Conservation (phyloP, 2,113 vertebrate species). For the Muntiacus muntjak region DNA sequence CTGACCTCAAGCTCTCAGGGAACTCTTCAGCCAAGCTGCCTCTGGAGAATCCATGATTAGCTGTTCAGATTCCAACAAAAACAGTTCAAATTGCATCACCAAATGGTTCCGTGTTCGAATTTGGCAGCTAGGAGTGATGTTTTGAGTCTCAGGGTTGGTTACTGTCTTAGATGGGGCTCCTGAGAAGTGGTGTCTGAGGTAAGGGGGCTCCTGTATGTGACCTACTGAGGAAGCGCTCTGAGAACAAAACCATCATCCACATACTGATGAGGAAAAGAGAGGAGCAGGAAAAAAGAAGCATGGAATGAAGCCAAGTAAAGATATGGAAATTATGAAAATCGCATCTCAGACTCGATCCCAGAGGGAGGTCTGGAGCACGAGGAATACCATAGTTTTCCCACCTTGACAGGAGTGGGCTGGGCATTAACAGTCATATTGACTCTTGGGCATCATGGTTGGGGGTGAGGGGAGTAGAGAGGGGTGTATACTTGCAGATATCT, state of each 20-base stretch:
- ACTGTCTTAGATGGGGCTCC: not conserved
- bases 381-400: not conserved
- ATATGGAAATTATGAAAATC: not conserved
- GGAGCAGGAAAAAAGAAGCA: not conserved
- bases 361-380: not conserved
- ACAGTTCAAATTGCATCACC: not conserved
- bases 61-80: not conserved
- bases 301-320: not conserved
- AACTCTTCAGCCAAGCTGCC: not conserved
- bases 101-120: not conserved
- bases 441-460: too few species aligned
- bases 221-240: not conserved
- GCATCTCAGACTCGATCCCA: not conserved
- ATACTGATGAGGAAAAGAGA: not conserved
- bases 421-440: not conserved
- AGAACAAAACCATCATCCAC: not conserved
- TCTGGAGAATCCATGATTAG: not conserved
- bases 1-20: not conserved
- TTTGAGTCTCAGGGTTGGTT: too few species aligned
- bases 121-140: fast-evolving
- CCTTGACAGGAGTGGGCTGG: not conserved
- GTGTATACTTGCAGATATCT: not conserved
- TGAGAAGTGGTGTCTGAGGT: not conserved
- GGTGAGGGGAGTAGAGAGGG: not conserved
- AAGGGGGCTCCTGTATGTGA: not conserved